These are phyloP conservation scores for Novumbra hubbsi DNA, from an alignment of 2,797 vertebrate species.

Conservation along the genomic window DNA sequence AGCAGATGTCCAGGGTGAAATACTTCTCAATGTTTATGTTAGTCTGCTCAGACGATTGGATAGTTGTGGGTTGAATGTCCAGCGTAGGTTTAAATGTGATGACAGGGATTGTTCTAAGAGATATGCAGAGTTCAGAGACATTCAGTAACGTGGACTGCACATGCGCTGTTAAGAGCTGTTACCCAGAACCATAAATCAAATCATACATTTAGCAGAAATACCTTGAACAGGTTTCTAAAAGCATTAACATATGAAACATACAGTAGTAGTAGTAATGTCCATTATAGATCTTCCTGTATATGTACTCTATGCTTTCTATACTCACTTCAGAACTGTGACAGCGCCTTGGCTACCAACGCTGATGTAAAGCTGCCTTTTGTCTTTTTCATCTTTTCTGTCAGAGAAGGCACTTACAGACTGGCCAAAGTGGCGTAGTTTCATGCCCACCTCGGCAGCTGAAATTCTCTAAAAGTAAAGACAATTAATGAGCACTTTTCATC, in stretches of 20 bases:
- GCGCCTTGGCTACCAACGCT: slow-evolving; percentile 61
- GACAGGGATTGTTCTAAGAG: slow-evolving; percentile 47
- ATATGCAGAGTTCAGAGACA: neutral
- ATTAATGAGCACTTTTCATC: neutral
- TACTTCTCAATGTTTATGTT: neutral
- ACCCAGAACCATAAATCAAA: neutral
- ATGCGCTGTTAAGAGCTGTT: neutral
- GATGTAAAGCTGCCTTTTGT: slow-evolving; percentile 44
- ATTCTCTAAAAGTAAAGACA: slow-evolving; percentile 57
- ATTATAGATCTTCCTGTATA: neutral
- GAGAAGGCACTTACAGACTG: slow-evolving; percentile 63
- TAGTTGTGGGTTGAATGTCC: rapidly evolving
- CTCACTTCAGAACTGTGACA: slow-evolving; percentile 68
- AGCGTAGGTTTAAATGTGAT: slow-evolving; percentile 39
- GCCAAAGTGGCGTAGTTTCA: slow-evolving; percentile 71
- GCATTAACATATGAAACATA: neutral
- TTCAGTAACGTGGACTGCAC: neutral
- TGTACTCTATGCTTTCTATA: slow-evolving; percentile 10
- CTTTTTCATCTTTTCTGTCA: slow-evolving; percentile 11
- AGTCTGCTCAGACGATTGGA: slow-evolving; percentile 18
- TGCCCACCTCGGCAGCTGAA: slow-evolving; percentile 50
- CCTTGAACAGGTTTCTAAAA: neutral
- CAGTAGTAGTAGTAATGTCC: neutral
- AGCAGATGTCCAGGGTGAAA: slow-evolving; percentile 23
- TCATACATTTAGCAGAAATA: neutral